Percentiles rank a stretch among this genome's conserved stretches.
Evolutionary conservation across 2,797 vertebrate species (phyloP).

Genomic region (Oceanodroma leucorhoa): DNA sequence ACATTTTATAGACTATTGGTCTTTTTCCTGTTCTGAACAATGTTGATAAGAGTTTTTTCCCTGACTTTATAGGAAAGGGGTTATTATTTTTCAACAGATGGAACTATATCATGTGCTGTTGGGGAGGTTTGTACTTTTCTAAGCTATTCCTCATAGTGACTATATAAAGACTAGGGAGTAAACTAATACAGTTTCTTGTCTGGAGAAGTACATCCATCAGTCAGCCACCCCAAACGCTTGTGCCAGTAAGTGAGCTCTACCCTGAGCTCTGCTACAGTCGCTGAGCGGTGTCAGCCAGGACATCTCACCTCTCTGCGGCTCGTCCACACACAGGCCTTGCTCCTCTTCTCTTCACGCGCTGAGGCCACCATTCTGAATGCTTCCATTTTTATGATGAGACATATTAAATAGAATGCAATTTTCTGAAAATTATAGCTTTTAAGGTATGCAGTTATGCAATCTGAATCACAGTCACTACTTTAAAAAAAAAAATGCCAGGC

Average conservation of each 20-base stretch:
- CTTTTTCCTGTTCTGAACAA: conserved; percentile 10
- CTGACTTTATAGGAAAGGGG: not conserved
- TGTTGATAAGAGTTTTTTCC: not conserved
- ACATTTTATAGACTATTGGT: not conserved
- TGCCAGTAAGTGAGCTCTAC: not conserved
- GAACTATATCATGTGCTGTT: not conserved
- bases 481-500: not conserved
- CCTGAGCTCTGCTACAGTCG: not conserved
- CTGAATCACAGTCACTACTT: not conserved
- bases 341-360: rapidly evolving
- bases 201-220: not conserved
- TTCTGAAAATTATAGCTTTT: not conserved
- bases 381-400: not conserved
- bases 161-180: not conserved
- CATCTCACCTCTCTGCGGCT: not conserved
- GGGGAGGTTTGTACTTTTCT: not conserved
- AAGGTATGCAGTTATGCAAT: not conserved
- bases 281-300: not conserved
- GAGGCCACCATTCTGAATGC: not conserved
- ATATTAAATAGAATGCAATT: not conserved
- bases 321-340: not conserved
- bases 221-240: rapidly evolving
- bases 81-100: not conserved
- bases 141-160: not conserved
- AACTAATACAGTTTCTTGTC: not conserved